Base-by-base conservation (phyloP, 2,797 vertebrate genomes). In the Anabacerthia variegaticeps region DNA sequence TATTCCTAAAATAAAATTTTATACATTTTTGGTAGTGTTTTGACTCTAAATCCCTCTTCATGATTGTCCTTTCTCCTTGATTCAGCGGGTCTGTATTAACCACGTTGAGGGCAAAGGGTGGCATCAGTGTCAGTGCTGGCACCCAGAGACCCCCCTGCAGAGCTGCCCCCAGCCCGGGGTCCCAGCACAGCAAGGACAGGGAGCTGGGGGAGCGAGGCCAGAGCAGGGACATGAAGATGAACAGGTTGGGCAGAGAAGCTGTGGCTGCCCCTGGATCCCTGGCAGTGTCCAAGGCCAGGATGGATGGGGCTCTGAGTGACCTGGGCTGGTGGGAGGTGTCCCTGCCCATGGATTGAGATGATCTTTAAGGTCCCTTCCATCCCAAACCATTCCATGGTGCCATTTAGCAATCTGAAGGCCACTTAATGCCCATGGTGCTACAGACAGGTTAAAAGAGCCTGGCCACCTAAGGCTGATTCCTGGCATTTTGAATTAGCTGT, bases 1-100 rank as follows among this genome's bases (percentile, higher is more conserved):
- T 98, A 99, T 98, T 98, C 96, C 97, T 98, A 96, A 98, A 98
- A 98, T 98, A 98, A 99, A 98, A 94, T 98, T 98, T 99, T 99
- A 97, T 98, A 98, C 89, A 66, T 96, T 98, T 92, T 93, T 97
- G 82, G 94, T 92, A 82, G 95, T 95, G 93, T 98, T 95, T 93
- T 61, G 85, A 93, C 85, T 97, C 87, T 32, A 72, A 55, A 87
- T 95, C n/a, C 73, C 87, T 95, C 95, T 96, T 97, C 93, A 97
- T 71, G 54, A 21, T 41, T 76, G 41, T 0, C 9, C 16, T 77
- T 81, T 30, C 21, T 72, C n/a, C 66, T 85, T 90, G 30, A 21
- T 83, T 80, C 74, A 67, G 49, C 66, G 34, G n/a, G 0, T 2
- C 51, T 66, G 6, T 71, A 30, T 71, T 74, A 73, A 68, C 3